These are phyloP conservation scores for Peribatodes rhomboidaria DNA, from an alignment of 2,888 invertebrate species.

Conservation along the genomic window DNA sequence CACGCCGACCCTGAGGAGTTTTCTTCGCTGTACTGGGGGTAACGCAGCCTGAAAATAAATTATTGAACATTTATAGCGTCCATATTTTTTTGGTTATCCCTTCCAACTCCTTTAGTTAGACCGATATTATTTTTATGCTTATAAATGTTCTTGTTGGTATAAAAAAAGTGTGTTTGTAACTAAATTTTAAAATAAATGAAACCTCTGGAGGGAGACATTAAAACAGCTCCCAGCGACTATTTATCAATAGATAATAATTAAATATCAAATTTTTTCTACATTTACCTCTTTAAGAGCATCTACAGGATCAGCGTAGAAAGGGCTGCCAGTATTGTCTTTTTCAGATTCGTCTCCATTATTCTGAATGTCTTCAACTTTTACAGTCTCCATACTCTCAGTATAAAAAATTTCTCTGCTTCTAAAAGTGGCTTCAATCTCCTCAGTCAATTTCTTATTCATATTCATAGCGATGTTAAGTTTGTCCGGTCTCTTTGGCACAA, in stretches of 20 bases:
- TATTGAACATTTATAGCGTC: background rate
- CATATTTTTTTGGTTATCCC: no score
- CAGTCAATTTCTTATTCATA: constrained; percentile 82
- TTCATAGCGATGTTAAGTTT: constrained; percentile 80
- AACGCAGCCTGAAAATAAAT: constrained; percentile 68
- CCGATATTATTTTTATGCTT: background rate
- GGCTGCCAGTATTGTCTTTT: constrained; percentile 91
- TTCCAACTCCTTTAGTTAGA: no score
- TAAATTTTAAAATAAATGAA: no score
- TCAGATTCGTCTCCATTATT: constrained; percentile 71
- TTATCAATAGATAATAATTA: no score
- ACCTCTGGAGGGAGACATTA: no score
- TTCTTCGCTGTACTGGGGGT: constrained; percentile 78
- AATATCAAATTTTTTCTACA: constrained; percentile 19
- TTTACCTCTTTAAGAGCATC: constrained; percentile 90
- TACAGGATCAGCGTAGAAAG: constrained; percentile 96
- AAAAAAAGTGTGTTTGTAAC: no score
- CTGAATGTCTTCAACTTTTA: constrained; percentile 78
- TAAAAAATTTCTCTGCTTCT: constrained; percentile 74
- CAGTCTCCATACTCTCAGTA: constrained; percentile 82
- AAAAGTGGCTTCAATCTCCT: constrained; percentile 80
- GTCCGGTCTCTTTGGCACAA: constrained; percentile 81
- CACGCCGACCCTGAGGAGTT: constrained; percentile 73
- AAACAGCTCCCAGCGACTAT: no score
- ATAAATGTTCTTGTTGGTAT: no score